These are phyloP conservation scores for Malurus elegans DNA, from an alignment of 2,113 vertebrate genomes.

Conservation along the genomic window DNA sequence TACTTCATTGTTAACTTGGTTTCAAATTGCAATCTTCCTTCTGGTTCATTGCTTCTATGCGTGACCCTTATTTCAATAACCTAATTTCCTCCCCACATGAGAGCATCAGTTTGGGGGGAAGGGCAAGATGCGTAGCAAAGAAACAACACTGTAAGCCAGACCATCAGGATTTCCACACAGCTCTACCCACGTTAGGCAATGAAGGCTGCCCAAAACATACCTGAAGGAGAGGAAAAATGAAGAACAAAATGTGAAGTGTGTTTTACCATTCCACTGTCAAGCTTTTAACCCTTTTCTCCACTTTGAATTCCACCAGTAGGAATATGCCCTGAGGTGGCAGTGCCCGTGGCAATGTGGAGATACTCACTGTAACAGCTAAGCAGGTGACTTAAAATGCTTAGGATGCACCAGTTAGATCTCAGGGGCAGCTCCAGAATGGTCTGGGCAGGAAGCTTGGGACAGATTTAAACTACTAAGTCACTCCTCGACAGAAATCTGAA, in stretches of 20 bases:
- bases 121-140: background rate
- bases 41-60: background rate
- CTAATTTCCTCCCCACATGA: background rate
- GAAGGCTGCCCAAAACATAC: background rate
- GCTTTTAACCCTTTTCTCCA: background rate
- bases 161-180: background rate
- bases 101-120: background rate
- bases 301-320: background rate
- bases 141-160: background rate
- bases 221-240: background rate
- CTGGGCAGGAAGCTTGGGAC: background rate
- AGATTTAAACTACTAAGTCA: background rate
- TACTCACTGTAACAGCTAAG: background rate
- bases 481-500: background rate
- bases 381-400: background rate
- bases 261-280: background rate
- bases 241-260: background rate
- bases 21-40: background rate
- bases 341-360: background rate
- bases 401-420: background rate
- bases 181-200: background rate
- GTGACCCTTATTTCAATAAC: background rate
- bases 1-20: background rate
- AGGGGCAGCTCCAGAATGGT: background rate
- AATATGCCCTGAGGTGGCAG: background rate